phyloP scores from a whole-genome alignment of 2,888 invertebrate genomes.

The Acleris laterana region DNA sequence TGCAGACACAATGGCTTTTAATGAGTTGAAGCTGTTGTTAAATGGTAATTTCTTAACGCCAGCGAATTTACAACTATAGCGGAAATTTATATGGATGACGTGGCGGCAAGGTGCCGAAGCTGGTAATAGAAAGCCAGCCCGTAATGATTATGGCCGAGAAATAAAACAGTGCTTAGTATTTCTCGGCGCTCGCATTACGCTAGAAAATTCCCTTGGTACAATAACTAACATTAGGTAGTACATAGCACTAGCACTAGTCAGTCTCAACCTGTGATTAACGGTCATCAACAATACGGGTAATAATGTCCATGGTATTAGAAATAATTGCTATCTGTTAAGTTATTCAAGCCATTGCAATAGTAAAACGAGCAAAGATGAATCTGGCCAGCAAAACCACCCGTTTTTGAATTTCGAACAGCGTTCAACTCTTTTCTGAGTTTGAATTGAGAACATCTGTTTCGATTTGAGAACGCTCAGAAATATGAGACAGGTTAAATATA shows the following conservation, averaged over 20 bases:
- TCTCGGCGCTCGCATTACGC: slow-evolving; percentile 39
- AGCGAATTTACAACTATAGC: neutral
- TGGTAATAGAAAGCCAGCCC: slow-evolving; percentile 10
- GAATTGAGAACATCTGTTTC: slow-evolving; percentile 36
- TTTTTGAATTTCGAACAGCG: neutral
- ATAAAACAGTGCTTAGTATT: slow-evolving; percentile 34
- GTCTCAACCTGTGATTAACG: slow-evolving; percentile 54
- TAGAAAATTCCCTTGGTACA: slow-evolving; percentile 42
- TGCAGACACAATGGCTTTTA: too few species aligned
- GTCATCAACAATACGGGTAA: slow-evolving; percentile 52
- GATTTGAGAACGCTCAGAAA: slow-evolving; percentile 40
- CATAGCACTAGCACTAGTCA: slow-evolving; percentile 32
- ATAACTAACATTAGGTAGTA: slow-evolving; percentile 31
- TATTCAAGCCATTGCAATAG: slow-evolving; percentile 40
- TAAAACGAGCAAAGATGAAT: neutral
- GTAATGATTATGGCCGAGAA: slow-evolving; percentile 19
- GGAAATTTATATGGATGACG: slow-evolving; percentile 11
- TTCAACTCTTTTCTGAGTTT: neutral
- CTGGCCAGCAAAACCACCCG: neutral
- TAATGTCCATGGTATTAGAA: slow-evolving; percentile 43
- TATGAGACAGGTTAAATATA: slow-evolving; percentile 32
- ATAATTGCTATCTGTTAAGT: slow-evolving; percentile 51
- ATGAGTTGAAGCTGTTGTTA: too few species aligned
- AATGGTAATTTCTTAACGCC: neutral
- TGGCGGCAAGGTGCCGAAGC: slow-evolving; percentile 8